Evolutionary conservation across 2,113 vertebrate genomes (phyloP), one percentile per base, ranked within the genome.

Genomic region (Elephas maximus): DNA sequence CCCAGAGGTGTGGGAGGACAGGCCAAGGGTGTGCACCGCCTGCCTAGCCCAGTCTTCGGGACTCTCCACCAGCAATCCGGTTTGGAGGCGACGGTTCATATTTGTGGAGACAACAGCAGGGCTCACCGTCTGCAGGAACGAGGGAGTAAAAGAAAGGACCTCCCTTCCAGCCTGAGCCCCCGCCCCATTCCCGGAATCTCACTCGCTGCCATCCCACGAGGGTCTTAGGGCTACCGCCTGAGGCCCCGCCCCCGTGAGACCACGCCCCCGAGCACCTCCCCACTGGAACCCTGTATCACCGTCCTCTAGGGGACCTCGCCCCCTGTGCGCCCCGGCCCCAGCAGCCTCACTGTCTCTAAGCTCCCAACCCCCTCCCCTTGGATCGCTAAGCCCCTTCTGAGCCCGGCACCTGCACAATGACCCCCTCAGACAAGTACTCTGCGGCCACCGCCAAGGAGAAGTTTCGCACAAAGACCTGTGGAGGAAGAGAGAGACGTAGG

Each of bases 21-120:
- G 96, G 20, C 99, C 99, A 60, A 99, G 98, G 0, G 99, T 99
- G 98, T 99, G 99, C 89, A 99, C 85, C 23, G 99, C 99, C 26
- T 98, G 98, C 8, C 28, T 33, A 60, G 93, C 98, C 15, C 97
- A 99, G 0, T 69, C 97, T 0, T 98, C 30, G 0, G 98, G 78
- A 2, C 80, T 98, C 97, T 98, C 98, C 30, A 99, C 84, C 1
- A 98, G n/a, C 51, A 67, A 30, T 85, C 88, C 98, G 28, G 53
- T 82, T 0, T 63, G 17, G 0, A 92, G 0, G n/a, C 98, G 96
- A 0, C 53, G 0, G 0, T 98, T 99, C 98, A 99, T 98, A 95
- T 98, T 99, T 74, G 99, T 99, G 84, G 98, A 98, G 3, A 99
- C 98, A n/a, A 99, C 0, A 6, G 97, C 83, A 1, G 99, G 99